Conservation (phyloP, 1,140 invertebrate genomes). For the Calosoma granatense region DNA sequence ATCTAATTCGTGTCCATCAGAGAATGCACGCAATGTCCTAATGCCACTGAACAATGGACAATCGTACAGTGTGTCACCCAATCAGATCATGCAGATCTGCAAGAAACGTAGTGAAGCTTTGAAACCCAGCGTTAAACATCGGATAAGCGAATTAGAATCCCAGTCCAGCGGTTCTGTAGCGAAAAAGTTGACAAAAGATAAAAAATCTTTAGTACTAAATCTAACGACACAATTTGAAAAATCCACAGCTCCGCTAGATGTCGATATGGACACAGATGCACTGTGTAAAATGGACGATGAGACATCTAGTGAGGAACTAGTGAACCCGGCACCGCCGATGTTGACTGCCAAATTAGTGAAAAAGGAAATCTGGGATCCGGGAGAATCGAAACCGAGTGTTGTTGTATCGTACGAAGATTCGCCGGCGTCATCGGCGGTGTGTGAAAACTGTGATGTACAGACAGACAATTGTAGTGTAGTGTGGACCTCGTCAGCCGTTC, state of each 20-base stretch:
- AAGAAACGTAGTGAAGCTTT: slow-evolving; percentile 39
- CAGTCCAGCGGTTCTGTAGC: slow-evolving; percentile 34
- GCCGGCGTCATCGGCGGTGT: slow-evolving; percentile 20
- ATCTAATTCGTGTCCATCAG: neutral
- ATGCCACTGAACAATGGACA: slow-evolving; percentile 75
- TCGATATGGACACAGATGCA: slow-evolving; percentile 25
- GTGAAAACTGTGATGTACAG: slow-evolving; percentile 29
- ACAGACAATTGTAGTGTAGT: slow-evolving; percentile 12
- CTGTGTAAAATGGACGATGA: slow-evolving; percentile 29
- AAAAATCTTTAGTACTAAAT: slow-evolving; percentile 52
- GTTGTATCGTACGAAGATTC: slow-evolving; percentile 16
- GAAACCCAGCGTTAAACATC: slow-evolving; percentile 45
- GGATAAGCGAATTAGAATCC: slow-evolving; percentile 55
- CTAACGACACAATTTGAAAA: slow-evolving; percentile 49
- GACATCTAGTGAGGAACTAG: slow-evolving; percentile 24
- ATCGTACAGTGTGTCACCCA: slow-evolving; percentile 80
- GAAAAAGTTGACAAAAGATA: slow-evolving; percentile 30
- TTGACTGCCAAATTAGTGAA: slow-evolving; percentile 37
- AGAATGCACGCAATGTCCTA: slow-evolving; percentile 53
- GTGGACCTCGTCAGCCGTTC: slow-evolving; percentile 26
- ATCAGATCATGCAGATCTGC: slow-evolving; percentile 70
- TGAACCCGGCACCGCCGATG: slow-evolving; percentile 22
- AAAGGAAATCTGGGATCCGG: slow-evolving; percentile 53
- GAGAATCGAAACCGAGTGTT: slow-evolving; percentile 31
- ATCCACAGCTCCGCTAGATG: slow-evolving; percentile 33